Percentiles rank a stretch among this genome's conserved stretches.
phyloP scores from a whole-genome alignment of 2,113 vertebrate genomes.

The Aythya baeri region DNA sequence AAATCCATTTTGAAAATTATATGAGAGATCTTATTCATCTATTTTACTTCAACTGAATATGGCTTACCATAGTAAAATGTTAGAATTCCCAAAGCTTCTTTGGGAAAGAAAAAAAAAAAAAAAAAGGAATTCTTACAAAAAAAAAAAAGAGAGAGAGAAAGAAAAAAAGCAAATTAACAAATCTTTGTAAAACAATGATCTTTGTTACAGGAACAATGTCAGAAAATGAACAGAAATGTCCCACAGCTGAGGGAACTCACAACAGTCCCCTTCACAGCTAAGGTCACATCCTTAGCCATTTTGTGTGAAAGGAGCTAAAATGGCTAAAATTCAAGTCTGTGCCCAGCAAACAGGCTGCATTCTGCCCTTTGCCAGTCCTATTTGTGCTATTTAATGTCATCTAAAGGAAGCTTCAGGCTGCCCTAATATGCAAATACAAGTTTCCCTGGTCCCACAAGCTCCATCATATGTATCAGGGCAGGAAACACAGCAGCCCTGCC shows the following conservation, averaged over 20 bases:
- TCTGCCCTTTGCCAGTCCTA: background rate
- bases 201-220: background rate
- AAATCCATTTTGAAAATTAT: background rate
- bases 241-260: background rate
- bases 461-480: fast-evolving
- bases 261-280: background rate
- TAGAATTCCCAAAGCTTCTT: background rate
- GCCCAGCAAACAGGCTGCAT: background rate
- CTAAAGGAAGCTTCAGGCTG: background rate
- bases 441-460: background rate
- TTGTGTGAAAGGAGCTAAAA: background rate
- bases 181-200: background rate
- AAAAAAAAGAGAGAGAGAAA: background rate
- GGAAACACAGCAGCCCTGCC: background rate
- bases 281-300: background rate
- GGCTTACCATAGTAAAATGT: background rate
- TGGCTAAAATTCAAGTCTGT: background rate
- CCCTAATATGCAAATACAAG: background rate
- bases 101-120: background rate
- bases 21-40: background rate
- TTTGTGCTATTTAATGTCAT: background rate
- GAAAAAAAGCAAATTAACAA: background rate
- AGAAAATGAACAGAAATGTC: background rate
- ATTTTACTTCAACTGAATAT: background rate
- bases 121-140: background rate